phyloP scores from a whole-genome alignment of 2,888 invertebrate genomes.

The Anoplius nigerrimus region DNA sequence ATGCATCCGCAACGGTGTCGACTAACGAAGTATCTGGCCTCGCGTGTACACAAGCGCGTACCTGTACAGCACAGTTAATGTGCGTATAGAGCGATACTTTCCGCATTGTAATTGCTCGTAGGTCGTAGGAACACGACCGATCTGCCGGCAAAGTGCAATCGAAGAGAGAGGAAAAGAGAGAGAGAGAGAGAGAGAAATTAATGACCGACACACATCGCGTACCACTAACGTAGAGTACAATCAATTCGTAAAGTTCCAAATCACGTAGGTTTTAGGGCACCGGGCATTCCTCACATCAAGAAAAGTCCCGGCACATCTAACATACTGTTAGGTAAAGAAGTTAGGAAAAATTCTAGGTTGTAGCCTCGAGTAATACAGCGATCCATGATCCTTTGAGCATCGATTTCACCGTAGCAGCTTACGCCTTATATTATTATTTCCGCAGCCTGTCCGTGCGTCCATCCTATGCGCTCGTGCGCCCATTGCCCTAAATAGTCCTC shows the following conservation, averaged over 20 bases:
- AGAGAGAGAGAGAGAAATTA: no score
- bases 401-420: background rate
- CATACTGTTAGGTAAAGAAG: no score
- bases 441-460: no score
- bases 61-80: no score
- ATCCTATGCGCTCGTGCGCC: no score
- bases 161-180: no score
- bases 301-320: background rate
- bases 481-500: no score
- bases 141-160: slow-evolving; percentile 53
- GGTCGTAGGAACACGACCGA: slow-evolving; percentile 22
- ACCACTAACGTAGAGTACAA: slow-evolving; percentile 72
- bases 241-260: slow-evolving; percentile 70
- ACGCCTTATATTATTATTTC: slow-evolving; percentile 26
- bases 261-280: slow-evolving; percentile 58
- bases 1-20: no score
- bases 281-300: background rate
- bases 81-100: no score
- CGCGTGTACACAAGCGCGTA: no score
- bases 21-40: no score
- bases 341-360: background rate
- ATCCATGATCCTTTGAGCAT: background rate
- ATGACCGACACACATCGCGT: slow-evolving; percentile 53
- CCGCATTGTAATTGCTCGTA: background rate
- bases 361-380: no score